These are phyloP conservation scores for Calliphora vicina DNA, from an alignment of 1,140 invertebrate genomes.

Conservation along the genomic window DNA sequence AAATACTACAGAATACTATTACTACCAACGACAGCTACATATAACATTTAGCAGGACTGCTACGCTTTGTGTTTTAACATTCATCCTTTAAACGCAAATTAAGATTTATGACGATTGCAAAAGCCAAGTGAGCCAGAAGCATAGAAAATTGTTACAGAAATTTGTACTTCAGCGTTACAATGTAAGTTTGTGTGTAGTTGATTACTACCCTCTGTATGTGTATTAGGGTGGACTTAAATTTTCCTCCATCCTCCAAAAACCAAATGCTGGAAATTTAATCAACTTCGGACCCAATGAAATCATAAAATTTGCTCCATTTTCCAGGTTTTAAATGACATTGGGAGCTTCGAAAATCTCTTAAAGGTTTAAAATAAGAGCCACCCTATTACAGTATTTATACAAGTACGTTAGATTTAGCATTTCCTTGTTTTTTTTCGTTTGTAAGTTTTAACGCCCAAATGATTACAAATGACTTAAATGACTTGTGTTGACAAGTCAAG, in stretches of 20 bases:
- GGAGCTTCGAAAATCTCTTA: too few relatives aligned
- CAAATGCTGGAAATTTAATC: too few relatives aligned
- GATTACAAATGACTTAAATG: slow-evolving; percentile 36
- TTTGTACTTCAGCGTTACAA: neutral
- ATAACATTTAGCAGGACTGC: neutral
- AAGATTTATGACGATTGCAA: neutral
- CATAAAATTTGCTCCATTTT: too few relatives aligned
- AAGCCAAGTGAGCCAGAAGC: slow-evolving; percentile 3
- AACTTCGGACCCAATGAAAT: too few relatives aligned
- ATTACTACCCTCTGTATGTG: too few relatives aligned
- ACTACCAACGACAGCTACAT: neutral
- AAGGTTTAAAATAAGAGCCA: too few relatives aligned
- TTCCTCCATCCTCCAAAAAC: too few relatives aligned
- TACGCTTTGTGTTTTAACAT: neutral
- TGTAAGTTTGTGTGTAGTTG: too few relatives aligned
- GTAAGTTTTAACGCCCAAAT: slow-evolving; percentile 32
- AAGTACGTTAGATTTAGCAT: neutral
- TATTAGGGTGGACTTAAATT: too few relatives aligned
- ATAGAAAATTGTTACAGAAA: neutral
- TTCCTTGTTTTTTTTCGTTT: neutral
- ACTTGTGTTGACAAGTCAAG: slow-evolving; percentile 32
- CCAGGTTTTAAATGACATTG: too few relatives aligned
- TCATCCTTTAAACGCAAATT: neutral
- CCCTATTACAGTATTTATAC: neutral
- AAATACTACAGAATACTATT: neutral